These are phyloP conservation scores for Manacus vitellinus DNA, from an alignment of 2,113 vertebrate species.

Conservation along the genomic window DNA sequence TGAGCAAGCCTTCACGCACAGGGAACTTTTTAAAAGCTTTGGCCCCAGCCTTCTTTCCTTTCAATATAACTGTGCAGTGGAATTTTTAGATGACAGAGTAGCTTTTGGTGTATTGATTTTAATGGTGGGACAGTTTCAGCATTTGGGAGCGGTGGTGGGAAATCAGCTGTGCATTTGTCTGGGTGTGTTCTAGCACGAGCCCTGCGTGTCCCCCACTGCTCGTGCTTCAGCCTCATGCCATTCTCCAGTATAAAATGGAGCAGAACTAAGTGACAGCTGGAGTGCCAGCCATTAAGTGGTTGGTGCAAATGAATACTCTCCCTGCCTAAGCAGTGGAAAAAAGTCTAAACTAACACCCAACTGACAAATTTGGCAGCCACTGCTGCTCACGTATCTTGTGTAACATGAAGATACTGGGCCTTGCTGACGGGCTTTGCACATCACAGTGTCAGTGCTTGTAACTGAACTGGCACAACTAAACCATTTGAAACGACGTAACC, in stretches of 20 bases:
- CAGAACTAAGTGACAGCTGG: not conserved
- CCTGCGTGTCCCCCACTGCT: not conserved
- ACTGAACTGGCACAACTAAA: not conserved
- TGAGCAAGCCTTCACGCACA: not conserved
- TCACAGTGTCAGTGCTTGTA: not conserved
- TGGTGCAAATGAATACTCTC: not conserved
- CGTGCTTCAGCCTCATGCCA: not conserved
- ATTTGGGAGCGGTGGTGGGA: not conserved
- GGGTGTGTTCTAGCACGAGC: not conserved
- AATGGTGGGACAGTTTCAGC: not conserved
- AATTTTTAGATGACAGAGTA: not conserved
- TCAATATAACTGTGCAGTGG: not conserved
- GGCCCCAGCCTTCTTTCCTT: not conserved
- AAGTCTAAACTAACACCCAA: not conserved
- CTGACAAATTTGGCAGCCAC: not conserved
- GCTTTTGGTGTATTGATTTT: not conserved
- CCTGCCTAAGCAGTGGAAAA: not conserved
- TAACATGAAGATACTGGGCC: not conserved
- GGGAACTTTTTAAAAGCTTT: not conserved
- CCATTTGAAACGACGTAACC: not conserved
- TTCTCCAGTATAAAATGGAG: not conserved
- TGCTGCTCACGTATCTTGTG: accelerated
- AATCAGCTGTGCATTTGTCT: not conserved
- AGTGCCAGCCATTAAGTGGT: not conserved
- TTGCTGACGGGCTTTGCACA: not conserved